A percentile compares a stretch with the other conserved stretches of the same genome.
These are phyloP conservation scores for Metridium senile DNA, from an alignment of 92 coral and sea anemone species.

Conservation along the genomic window DNA sequence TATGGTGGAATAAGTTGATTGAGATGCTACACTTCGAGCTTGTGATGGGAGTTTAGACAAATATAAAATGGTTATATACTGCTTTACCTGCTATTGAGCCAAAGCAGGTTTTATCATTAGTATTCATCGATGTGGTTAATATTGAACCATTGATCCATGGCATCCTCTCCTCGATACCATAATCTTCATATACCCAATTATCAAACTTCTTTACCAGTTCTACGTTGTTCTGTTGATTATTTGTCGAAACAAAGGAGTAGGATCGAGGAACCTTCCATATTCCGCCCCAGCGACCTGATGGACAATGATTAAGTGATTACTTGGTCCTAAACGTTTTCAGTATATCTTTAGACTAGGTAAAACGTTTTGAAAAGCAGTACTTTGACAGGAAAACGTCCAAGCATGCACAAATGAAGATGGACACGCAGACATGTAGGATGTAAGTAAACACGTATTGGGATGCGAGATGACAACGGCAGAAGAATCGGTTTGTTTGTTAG, in stretches of 20 bases:
- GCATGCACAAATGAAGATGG: too few relatives aligned
- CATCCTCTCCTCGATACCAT: constrained; percentile 65
- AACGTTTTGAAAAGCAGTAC: too few relatives aligned
- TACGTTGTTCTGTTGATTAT: constrained; percentile 57
- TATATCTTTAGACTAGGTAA: too few relatives aligned
- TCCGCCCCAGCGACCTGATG: constrained; percentile 72
- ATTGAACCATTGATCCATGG: constrained; percentile 68
- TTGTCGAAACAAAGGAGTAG: constrained; percentile 58
- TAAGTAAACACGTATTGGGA: too few relatives aligned
- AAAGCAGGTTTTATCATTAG: constrained; percentile 3
- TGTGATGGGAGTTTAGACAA: too few relatives aligned
- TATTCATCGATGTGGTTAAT: constrained; percentile 46
- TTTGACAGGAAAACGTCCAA: too few relatives aligned
- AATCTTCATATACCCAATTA: constrained; percentile 53
- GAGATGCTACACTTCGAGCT: too few relatives aligned
- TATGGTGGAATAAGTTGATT: too few relatives aligned
- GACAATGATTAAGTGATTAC: not conserved
- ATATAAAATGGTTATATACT: not conserved
- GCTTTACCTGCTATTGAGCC: constrained; percentile 47
- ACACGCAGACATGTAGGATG: too few relatives aligned
- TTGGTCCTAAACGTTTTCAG: not conserved
- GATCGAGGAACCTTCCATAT: constrained; percentile 76
- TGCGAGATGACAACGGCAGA: too few relatives aligned
- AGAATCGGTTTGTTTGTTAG: too few relatives aligned
- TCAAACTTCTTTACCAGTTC: constrained; percentile 54